These are phyloP conservation scores for Hydractinia symbiolongicarpus DNA, from an alignment of 30 jellyfish, hydroid and myxozoan genomes.

Conservation along the genomic window DNA sequence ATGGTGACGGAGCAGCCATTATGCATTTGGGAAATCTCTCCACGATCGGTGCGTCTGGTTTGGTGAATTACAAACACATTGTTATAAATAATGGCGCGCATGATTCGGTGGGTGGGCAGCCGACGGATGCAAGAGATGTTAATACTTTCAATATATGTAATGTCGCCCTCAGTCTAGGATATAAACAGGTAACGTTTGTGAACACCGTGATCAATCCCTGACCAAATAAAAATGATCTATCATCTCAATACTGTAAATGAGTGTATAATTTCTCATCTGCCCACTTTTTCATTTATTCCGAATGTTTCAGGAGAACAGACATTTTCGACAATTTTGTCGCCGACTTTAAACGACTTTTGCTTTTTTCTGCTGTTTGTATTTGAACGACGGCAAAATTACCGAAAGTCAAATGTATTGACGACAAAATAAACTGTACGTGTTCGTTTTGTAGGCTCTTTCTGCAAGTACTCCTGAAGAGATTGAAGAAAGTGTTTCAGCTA, in stretches of 20 bases:
- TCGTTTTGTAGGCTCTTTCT: slow-evolving; percentile 66
- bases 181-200: slow-evolving; percentile 71
- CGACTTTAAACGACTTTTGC: too few relatives aligned
- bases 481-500: slow-evolving; percentile 49
- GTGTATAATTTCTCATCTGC: too few relatives aligned
- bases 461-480: slow-evolving; percentile 88
- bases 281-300: too few relatives aligned
- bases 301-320: too few relatives aligned
- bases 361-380: too few relatives aligned
- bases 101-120: slow-evolving; percentile 99
- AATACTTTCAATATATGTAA: slow-evolving; percentile 78
- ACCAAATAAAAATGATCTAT: too few relatives aligned
- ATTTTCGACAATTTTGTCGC: too few relatives aligned
- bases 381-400: too few relatives aligned
- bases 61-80: slow-evolving; percentile 71
- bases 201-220: too few relatives aligned
- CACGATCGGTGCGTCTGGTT: slow-evolving; percentile 67
- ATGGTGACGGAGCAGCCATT: slow-evolving; percentile 99
- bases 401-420: too few relatives aligned
- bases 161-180: slow-evolving; percentile 93
- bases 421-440: neutral
- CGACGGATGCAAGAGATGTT: slow-evolving; percentile 75
- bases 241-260: too few relatives aligned
- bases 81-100: slow-evolving; percentile 94
- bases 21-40: slow-evolving; percentile 96